phyloP scores from a whole-genome alignment of 1,140 invertebrate species.

The Sipha flava region DNA sequence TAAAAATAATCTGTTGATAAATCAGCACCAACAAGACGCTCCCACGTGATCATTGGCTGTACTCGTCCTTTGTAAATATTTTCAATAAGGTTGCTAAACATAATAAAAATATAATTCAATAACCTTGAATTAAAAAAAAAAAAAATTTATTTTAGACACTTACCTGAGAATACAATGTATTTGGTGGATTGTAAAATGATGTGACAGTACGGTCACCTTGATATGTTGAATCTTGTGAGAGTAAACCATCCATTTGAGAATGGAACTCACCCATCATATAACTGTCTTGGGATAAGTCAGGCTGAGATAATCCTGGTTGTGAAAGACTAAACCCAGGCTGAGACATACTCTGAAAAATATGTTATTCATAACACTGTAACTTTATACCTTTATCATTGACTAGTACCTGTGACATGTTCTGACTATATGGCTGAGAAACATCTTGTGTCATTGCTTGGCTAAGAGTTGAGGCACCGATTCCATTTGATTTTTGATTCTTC shows the following conservation, averaged over 20 bases:
- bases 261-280: constrained; percentile 78
- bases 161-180: constrained; percentile 51
- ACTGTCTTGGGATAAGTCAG: constrained; percentile 78
- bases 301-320: constrained; percentile 58
- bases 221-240: constrained; percentile 92
- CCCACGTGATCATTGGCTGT: constrained; percentile 6
- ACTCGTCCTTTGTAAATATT: not conserved
- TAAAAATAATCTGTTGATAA: constrained; percentile 7
- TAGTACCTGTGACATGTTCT: constrained; percentile 51
- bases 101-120: not conserved
- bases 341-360: constrained; percentile 54
- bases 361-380: not conserved
- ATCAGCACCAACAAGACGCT: constrained; percentile 23
- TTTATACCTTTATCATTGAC: not conserved
- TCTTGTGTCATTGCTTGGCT: constrained; percentile 44
- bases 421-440: constrained; percentile 56
- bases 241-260: constrained; percentile 85
- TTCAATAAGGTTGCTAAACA: constrained; percentile 10
- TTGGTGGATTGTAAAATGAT: constrained; percentile 51
- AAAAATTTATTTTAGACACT: not conserved
- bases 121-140: not conserved
- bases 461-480: constrained; percentile 34
- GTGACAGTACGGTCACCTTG: constrained; percentile 61
- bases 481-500: constrained; percentile 36
- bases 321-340: constrained; percentile 60